These are phyloP conservation scores for Creontiades dilutus DNA, from an alignment of 2,888 invertebrate genomes.

Conservation along the genomic window DNA sequence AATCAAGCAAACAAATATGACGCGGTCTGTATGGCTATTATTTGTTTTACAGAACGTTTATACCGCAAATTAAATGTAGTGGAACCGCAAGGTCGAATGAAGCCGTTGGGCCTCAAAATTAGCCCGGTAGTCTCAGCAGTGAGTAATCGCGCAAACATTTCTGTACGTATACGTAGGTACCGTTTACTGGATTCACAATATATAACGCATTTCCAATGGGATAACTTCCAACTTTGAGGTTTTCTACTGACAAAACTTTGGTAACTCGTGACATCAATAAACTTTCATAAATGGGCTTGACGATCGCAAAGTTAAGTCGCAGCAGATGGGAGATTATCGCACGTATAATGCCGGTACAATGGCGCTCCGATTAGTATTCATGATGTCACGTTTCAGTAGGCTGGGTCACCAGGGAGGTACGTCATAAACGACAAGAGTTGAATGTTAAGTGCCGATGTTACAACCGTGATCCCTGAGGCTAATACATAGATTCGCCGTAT, in stretches of 20 bases:
- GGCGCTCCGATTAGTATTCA: constrained; percentile 17
- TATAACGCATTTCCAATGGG: no score
- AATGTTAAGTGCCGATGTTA: background rate
- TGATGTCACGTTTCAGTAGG: background rate
- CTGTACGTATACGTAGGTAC: no score
- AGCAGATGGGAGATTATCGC: background rate
- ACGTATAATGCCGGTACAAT: background rate
- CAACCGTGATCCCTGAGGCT: background rate
- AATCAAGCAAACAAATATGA: no score
- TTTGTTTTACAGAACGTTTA: no score
- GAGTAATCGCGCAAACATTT: no score
- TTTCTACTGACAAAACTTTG: background rate
- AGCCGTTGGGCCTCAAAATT: no score
- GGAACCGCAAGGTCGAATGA: no score
- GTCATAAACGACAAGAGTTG: constrained; percentile 1
- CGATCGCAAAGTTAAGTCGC: background rate
- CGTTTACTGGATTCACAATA: no score
- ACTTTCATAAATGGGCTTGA: background rate
- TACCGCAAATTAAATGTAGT: no score
- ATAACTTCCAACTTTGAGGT: no score
- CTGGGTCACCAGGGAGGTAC: background rate
- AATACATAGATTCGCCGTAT: background rate
- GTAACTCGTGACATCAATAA: background rate
- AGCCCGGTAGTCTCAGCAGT: no score
- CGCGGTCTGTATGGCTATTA: no score